Percentiles rank a stretch among this genome's conserved stretches.
Conservation (phyloP, 2,113 vertebrate species). For the Falcunculus frontatus region DNA sequence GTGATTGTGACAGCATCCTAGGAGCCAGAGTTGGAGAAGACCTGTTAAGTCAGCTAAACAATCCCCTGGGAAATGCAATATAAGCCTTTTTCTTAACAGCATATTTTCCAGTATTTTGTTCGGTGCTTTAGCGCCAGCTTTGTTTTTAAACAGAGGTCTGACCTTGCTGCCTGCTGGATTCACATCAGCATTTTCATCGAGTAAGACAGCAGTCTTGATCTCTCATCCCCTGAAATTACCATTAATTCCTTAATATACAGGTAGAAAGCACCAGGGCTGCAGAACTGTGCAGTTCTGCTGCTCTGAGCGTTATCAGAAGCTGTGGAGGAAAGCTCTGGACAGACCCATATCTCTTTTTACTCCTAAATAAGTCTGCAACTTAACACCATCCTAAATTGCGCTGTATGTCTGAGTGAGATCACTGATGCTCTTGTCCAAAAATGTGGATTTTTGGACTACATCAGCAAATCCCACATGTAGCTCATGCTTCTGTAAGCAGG, state of each 20-base stretch:
- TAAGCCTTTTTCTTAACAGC: neutral
- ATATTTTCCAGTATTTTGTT: neutral
- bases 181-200: neutral
- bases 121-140: neutral
- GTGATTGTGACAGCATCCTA: neutral
- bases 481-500: slow-evolving; percentile 58
- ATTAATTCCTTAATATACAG: neutral
- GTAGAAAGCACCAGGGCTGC: neutral
- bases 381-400: neutral
- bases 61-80: neutral
- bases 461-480: slow-evolving; percentile 49
- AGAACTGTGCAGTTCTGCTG: neutral
- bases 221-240: neutral
- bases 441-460: slow-evolving; percentile 51
- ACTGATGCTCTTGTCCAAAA: slow-evolving; percentile 28
- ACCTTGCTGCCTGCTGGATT: neutral
- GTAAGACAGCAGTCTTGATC: neutral
- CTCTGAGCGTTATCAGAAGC: neutral
- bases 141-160: neutral
- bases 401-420: slow-evolving; percentile 30
- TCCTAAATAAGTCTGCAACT: slow-evolving; percentile 3
- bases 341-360: neutral
- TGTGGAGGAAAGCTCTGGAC: neutral
- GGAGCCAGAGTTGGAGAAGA: neutral
- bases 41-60: neutral